Percentiles rank a stretch among this genome's conserved stretches.
These are phyloP conservation scores for Epinotia nisella DNA, from an alignment of 2,888 invertebrate species.

Conservation along the genomic window DNA sequence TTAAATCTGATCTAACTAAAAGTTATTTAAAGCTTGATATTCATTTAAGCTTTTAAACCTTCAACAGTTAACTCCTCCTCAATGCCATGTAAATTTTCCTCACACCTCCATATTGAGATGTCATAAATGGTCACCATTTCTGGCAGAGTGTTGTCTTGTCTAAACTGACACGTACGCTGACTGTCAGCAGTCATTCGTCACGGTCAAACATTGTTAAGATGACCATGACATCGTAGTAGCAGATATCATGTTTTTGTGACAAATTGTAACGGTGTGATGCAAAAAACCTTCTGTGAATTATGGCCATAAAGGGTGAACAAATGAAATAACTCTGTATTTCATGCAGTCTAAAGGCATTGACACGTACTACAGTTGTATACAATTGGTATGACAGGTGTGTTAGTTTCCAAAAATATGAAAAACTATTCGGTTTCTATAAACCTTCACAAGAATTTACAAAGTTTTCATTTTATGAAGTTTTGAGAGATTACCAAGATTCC, in stretches of 20 bases:
- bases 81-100: conserved; percentile 52
- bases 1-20: too few relatives aligned
- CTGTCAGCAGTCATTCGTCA: conserved; percentile 52
- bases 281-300: conserved; percentile 23
- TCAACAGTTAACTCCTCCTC: background rate
- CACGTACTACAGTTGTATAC: too few relatives aligned
- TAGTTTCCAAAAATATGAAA: too few relatives aligned
- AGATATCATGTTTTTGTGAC: conserved; percentile 34
- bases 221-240: conserved; percentile 45
- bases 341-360: background rate
- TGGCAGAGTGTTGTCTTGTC: conserved; percentile 38
- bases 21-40: too few relatives aligned
- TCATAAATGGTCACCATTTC: conserved; percentile 51
- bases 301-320: conserved; percentile 5
- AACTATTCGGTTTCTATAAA: background rate
- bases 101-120: conserved; percentile 50
- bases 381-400: too few relatives aligned
- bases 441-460: too few relatives aligned
- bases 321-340: background rate
- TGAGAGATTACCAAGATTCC: background rate
- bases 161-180: conserved; percentile 35
- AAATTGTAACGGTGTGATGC: conserved; percentile 31
- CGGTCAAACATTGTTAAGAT: conserved; percentile 49
- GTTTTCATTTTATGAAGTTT: too few relatives aligned
- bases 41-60: too few relatives aligned